Conservation (phyloP, 2,113 vertebrate species). For the Centropus unirufus region DNA sequence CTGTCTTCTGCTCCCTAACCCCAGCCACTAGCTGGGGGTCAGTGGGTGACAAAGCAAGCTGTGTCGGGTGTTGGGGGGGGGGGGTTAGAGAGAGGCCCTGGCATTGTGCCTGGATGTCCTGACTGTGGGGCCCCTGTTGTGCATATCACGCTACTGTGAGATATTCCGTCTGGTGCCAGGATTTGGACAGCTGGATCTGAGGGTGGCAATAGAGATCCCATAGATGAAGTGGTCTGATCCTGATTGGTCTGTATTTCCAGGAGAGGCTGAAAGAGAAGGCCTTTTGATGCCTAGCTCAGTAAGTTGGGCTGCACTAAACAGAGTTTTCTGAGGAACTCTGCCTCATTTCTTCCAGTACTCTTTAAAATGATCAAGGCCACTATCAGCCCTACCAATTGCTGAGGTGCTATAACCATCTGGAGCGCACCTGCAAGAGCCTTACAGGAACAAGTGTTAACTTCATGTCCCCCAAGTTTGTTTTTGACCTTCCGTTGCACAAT, state of each 20-base stretch:
- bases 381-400: background rate
- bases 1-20: background rate
- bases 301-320: background rate
- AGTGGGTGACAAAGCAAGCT: background rate
- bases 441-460: background rate
- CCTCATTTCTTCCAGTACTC: background rate
- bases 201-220: background rate
- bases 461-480: background rate
- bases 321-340: background rate
- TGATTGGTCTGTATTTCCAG: background rate
- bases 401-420: background rate
- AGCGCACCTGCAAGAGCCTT: background rate
- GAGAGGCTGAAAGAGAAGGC: background rate
- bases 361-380: background rate
- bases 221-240: background rate
- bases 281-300: background rate
- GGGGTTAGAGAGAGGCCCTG: background rate
- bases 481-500: background rate
- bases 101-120: background rate
- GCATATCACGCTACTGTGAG: background rate
- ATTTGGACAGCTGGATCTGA: background rate
- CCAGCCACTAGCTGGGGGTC: background rate
- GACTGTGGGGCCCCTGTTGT: background rate
- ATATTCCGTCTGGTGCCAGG: background rate
- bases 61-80: accelerated